Base-by-base conservation (phyloP, 2,888 invertebrate species). In the Archips crataeganus region DNA sequence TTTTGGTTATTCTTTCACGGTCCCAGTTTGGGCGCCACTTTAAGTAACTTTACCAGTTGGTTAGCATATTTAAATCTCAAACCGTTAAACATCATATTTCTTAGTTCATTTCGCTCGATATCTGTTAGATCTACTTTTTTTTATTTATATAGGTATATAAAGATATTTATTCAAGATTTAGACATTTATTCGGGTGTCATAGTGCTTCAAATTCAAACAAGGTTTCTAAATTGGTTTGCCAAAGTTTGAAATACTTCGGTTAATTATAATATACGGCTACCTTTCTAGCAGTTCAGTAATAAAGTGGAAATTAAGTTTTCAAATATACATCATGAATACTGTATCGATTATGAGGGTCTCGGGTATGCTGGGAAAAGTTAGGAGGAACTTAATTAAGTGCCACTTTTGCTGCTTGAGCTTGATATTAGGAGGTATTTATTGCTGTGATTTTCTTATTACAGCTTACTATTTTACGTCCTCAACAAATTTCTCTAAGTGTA, bases 191-290 rank as follows among this genome's bases (percentile, higher is more conserved):
- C 11, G n/a, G 10, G 5, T 45, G 11, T 34, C 36, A 57, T 11
- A 23, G 11, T 32, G 45, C 23, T 75, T 75, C 42, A 71, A 74
- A 77, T 79, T 77, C 74, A 81, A 76, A 78, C 82, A 86, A 81
- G 78, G 75, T 81, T 81, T 80, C 80, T 87, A 88, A 89, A 90
- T 90, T 89, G 90, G 86, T 89, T 90, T 87, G 85, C 80, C 82
- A 81, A 86, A 88, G 85, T 89, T 88, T 42, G 36, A 63, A 8
- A 32, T 51, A 70, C n/a, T 60, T 45, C 8, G 11, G 84, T 87
- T 90, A 89, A 90, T 88, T 88, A 87, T 88, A 89, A 89, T 88
- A 85, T 79, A 76, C 42, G 32, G 45, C 47, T 71, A 65, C 64
- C 59, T 60, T 32, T 45, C 60, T 60, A 36, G 42, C 39, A 64